Base-by-base conservation (phyloP, 2,888 invertebrate species). In the Carpatolechia fugitivella region DNA sequence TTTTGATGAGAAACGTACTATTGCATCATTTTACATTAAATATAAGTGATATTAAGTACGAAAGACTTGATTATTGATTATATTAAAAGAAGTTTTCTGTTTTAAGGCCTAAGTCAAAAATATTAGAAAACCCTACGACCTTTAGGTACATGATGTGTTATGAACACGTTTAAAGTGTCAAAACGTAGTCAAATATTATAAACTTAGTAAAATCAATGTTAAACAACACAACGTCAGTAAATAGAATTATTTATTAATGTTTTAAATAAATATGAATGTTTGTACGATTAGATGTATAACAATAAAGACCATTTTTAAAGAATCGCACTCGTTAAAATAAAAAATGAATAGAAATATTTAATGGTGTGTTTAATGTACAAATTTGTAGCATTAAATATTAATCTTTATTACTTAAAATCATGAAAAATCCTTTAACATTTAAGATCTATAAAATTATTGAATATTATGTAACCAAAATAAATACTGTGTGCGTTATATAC, bases 91-190 rank as follows among this genome's bases (percentile, higher is more conserved):
- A 20, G 3, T 7, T 29, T 41, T 31, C n/a, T 52, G 20, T 38
- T 55, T 49, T 44, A 59, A 57, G 80, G 79, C 79, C 78, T 80
- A 77, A 74, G 66, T 69, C 68, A 60, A 57, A 68, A 60, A 55
- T 53, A 41, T 36, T 46, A 76, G 74, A 58, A 74, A 81, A 75
- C 79, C 78, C 75, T 76, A 38, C 36, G 29, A 41, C 13, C 14
- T 20, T 11, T 68, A 70, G 44, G 58, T 60, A 54, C 48, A 44
- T 56, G n/a, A n/a, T n/a, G 50, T 63, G 65, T 65, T 61, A 56
- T 54, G 44, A 60, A 62, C 64, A 65, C 60, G 30, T 29, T 24
- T 10, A 16, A 63, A 56, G 74, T 73, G 71, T 73, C 74, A 57
- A 74, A 78, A 77, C 64, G 58, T 75, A 72, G 60, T 57, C 56